Percentiles rank a stretch among this genome's conserved stretches.
Conservation (phyloP, 2,888 invertebrate genomes). For the Chorisops tibialis region DNA sequence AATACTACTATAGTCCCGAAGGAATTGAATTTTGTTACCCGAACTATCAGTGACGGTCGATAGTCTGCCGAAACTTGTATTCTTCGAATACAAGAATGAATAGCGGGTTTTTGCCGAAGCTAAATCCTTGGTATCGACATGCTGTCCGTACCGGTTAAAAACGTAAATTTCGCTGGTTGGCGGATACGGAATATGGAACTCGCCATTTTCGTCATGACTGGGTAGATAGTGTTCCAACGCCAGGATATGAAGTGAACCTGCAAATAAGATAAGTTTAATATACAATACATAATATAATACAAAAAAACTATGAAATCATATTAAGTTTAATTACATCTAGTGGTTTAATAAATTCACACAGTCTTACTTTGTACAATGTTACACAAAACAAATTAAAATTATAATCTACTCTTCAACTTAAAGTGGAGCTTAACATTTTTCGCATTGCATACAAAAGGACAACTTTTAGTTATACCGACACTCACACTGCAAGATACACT, state of each 20-base stretch:
- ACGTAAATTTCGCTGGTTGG: conserved; percentile 91
- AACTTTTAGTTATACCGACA: too few relatives aligned
- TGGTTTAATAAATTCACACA: too few relatives aligned
- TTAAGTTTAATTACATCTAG: too few relatives aligned
- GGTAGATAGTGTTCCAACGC: conserved; percentile 85
- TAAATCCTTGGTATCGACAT: conserved; percentile 89
- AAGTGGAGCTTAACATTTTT: too few relatives aligned
- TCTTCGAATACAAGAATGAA: conserved; percentile 94
- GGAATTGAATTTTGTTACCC: conserved; percentile 86
- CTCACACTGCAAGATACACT: too few relatives aligned
- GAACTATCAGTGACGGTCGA: conserved; percentile 92
- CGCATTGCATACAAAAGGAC: too few relatives aligned
- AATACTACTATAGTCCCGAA: conserved; percentile 87
- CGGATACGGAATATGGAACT: conserved; percentile 90
- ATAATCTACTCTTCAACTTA: too few relatives aligned
- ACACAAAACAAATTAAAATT: too few relatives aligned
- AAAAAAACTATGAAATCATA: too few relatives aligned
- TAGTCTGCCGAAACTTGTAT: conserved; percentile 90
- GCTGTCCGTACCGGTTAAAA: conserved; percentile 93
- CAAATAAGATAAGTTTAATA: conserved; percentile 39
- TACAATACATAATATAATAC: too few relatives aligned
- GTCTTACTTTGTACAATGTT: too few relatives aligned
- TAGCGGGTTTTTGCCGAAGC: conserved; percentile 93
- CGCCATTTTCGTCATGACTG: conserved; percentile 81
- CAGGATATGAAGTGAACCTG: conserved; percentile 75